A percentile compares a stretch with the other conserved stretches of the same genome.
Evolutionary conservation across 1,140 invertebrate species (phyloP).

Genomic region (Calliopsis andreniformis): DNA sequence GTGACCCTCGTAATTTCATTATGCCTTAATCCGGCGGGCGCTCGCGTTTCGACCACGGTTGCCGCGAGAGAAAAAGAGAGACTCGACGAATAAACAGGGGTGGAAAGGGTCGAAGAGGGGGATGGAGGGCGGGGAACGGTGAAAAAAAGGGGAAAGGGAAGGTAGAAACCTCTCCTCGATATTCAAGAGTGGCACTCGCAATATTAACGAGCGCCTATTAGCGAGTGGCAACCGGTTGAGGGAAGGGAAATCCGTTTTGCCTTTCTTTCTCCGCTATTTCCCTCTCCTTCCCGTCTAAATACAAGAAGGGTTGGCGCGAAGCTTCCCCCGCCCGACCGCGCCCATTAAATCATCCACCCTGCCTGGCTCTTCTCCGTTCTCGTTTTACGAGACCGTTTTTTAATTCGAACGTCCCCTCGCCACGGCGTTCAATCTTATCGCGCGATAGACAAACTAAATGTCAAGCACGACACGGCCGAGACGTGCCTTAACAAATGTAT

Average conservation of each 20-base stretch:
- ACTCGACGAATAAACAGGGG: not conserved
- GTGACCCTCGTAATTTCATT: slow-evolving; percentile 55
- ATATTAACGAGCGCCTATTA: slow-evolving; percentile 54
- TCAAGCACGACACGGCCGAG: not conserved
- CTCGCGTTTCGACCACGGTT: slow-evolving; percentile 23
- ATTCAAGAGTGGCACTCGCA: slow-evolving; percentile 50
- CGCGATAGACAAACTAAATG: not conserved
- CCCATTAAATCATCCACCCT: slow-evolving; percentile 32
- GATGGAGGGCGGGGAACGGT: too few relatives aligned
- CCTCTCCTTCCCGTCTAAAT: slow-evolving; percentile 10
- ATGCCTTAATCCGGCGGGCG: slow-evolving; percentile 52
- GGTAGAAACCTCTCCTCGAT: slow-evolving; percentile 39
- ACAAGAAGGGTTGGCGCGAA: slow-evolving; percentile 28
- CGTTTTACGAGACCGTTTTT: slow-evolving; percentile 4
- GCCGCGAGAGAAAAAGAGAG: not conserved
- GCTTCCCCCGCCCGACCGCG: not conserved
- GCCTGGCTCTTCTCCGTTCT: slow-evolving; percentile 5
- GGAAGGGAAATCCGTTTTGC: slow-evolving; percentile 39
- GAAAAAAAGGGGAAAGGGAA: slow-evolving; percentile 33
- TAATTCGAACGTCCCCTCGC: slow-evolving; percentile 13
- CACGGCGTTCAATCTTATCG: slow-evolving; percentile 23
- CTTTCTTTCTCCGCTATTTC: not conserved
- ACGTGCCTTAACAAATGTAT: not conserved
- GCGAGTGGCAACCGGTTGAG: slow-evolving; percentile 28
- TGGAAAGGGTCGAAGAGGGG: not conserved